phyloP scores from a whole-genome alignment of 2,113 vertebrate species.

The Pseudolaguvia tuberculata region DNA sequence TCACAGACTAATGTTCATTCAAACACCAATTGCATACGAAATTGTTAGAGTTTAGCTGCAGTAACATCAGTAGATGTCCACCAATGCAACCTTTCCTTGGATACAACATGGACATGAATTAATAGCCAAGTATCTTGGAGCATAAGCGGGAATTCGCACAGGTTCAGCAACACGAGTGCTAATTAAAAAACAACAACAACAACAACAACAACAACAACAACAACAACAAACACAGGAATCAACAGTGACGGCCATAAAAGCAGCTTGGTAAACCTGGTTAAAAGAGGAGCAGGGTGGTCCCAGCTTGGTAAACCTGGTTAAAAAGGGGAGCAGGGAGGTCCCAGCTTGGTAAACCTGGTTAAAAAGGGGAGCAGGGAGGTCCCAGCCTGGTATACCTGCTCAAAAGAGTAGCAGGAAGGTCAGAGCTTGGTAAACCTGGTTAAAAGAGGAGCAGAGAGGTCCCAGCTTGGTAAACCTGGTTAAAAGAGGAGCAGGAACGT shows the following conservation, averaged over 20 bases:
- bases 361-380: background rate
- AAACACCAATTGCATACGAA: constrained; percentile 15
- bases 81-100: constrained; percentile 10
- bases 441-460: background rate
- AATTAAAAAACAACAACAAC: too few species aligned
- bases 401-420: background rate
- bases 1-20: constrained; percentile 11
- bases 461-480: background rate
- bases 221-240: constrained; percentile 11
- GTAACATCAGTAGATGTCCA: constrained; percentile 8
- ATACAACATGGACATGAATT: background rate
- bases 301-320: background rate
- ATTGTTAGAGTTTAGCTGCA: constrained; percentile 9
- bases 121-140: constrained; percentile 18
- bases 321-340: background rate
- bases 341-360: background rate
- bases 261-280: background rate
- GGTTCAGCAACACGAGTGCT: constrained; percentile 2
- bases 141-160: background rate
- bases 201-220: too few species aligned
- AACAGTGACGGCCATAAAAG: background rate
- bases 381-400: too few species aligned
- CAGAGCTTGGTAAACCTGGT: background rate
- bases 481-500: background rate
- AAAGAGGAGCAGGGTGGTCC: background rate